phyloP scores from a whole-genome alignment of 2,113 vertebrate species.

The Zapus hudsonius region DNA sequence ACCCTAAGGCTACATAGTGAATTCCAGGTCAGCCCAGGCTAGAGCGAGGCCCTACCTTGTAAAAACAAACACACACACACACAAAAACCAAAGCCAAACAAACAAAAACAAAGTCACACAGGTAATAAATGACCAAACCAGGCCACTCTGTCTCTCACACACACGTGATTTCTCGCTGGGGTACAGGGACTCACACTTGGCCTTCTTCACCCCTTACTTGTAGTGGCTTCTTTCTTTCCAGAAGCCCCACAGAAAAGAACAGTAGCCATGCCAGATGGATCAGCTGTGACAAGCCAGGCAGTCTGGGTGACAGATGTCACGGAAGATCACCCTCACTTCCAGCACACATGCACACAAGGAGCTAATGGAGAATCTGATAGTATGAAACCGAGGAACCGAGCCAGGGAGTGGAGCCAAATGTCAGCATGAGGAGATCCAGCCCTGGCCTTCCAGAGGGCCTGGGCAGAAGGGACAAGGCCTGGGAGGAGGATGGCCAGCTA shows the following conservation, averaged over 20 bases:
- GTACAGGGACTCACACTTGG: rapidly evolving
- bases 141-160: not conserved
- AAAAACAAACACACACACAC: too few species aligned
- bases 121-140: not conserved
- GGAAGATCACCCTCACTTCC: not conserved
- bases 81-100: too few species aligned
- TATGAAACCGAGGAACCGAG: not conserved
- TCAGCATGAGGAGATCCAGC: not conserved
- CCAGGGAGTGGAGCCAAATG: not conserved
- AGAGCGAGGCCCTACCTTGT: too few species aligned
- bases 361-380: not conserved
- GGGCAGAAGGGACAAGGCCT: not conserved
- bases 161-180: not conserved
- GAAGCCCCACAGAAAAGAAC: not conserved
- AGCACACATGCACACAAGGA: rapidly evolving
- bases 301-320: not conserved
- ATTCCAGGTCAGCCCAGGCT: too few species aligned
- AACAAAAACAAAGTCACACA: not conserved
- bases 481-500: not conserved
- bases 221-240: not conserved
- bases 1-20: too few species aligned
- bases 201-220: not conserved
- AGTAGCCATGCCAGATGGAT: not conserved
- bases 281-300: not conserved
- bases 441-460: not conserved